Evolutionary conservation across 1,140 invertebrate genomes (phyloP), one percentile per base, ranked within the genome.

Genomic region (Drosophila parabipectinata): DNA sequence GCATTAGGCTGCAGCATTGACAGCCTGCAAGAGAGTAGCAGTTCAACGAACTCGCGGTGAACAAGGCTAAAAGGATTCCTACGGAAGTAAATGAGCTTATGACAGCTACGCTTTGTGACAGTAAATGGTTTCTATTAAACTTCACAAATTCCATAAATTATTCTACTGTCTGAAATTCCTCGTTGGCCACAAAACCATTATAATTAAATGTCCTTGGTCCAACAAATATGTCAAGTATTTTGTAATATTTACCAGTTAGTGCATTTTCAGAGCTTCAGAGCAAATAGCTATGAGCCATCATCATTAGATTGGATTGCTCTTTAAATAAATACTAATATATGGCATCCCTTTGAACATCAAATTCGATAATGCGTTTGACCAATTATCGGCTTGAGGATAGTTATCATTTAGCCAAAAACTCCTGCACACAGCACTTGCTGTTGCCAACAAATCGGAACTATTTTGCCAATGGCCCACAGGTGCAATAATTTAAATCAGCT

Each of bases 1-100:
- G 83, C 83, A 88, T 88, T 88, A 88, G 45, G 74, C 79, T 64
- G 76, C 72, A 72, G 75, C 73, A 81, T 72, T 85, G 77, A 77
- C 63, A 84, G 63, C 21, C 53, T 45, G 41, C 37, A 14, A 10
- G 18, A 41, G 54, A 52, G 24, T 15, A 34, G 14, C 15, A 21
- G 44, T 81, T 85, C 77, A 87, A 71, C 64, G 77, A 77, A 62
- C 81, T 64, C n/a, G 7, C 5, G n/a, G 9, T 39, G 26, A 34
- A 24, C 7, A 37, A 72, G 45, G 55, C 45, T 53, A 44, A 47
- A 56, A 39, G 54, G 55, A 56, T 30, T 26, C 18, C 15, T 15
- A 15, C 15, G 15, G 15, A 15, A 1, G 15, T 15, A 55, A 44
- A 54, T 34, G 32, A 15, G 44, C 51, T 56, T 39, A 48, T 60